Conservation (phyloP, 2,888 invertebrate species). For the Carpatolechia fugitivella region DNA sequence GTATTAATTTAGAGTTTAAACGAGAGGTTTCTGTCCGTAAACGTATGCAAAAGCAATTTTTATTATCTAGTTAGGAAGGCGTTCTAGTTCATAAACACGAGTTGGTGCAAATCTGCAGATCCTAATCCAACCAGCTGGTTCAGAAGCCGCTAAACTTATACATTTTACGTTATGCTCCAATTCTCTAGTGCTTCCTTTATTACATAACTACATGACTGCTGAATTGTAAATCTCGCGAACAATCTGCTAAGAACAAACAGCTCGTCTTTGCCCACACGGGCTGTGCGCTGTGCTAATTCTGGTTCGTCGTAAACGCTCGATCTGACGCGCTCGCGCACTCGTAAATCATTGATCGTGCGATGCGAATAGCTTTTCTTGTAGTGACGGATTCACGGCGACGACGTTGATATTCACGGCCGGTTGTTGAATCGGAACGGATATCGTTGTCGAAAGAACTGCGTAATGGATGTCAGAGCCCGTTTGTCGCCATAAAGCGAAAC, state of each 20-base stretch:
- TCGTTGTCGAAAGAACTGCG: not conserved
- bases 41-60: not conserved
- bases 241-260: slow-evolving; percentile 43
- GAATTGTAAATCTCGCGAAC: slow-evolving; percentile 55
- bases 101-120: too few species aligned
- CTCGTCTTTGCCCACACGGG: slow-evolving; percentile 52
- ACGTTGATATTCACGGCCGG: slow-evolving; percentile 27
- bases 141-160: not conserved
- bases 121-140: not conserved
- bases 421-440: slow-evolving; percentile 9
- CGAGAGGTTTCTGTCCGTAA: not conserved
- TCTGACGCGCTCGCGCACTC: slow-evolving; percentile 54
- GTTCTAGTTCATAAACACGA: too few species aligned
- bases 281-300: slow-evolving; percentile 46
- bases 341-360: slow-evolving; percentile 67
- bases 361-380: slow-evolving; percentile 30
- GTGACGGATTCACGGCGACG: not conserved
- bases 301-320: slow-evolving; percentile 56
- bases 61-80: not conserved
- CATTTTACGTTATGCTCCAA: not conserved
- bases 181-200: not conserved
- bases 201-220: slow-evolving; percentile 29
- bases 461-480: not conserved
- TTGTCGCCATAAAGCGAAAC: not conserved
- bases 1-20: not conserved